Evolutionary conservation across 2,888 invertebrate species (phyloP).

Genomic region (Diaprepes abbreviatus): DNA sequence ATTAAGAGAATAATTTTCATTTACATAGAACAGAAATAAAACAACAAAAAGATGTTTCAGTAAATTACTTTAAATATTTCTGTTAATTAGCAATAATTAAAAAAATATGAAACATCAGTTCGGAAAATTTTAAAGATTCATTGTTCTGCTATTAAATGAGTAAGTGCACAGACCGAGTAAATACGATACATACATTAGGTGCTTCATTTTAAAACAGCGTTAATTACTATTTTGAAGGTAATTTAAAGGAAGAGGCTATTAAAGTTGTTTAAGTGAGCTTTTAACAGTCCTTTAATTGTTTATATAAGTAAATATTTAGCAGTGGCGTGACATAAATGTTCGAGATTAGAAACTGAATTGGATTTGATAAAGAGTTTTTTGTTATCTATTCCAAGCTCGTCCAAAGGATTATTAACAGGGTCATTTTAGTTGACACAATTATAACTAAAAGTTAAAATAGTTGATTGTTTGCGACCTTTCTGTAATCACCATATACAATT

Average conservation of each 20-base stretch:
- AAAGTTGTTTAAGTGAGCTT: conserved; percentile 5
- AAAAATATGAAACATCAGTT: conserved; percentile 3
- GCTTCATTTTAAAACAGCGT: conserved; percentile 10
- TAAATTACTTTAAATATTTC: neutral
- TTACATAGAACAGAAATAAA: too few relatives aligned
- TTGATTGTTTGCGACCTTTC: too few relatives aligned
- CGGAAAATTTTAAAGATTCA: neutral
- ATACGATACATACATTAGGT: neutral
- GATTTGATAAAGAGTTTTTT: too few relatives aligned
- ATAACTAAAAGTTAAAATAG: too few relatives aligned
- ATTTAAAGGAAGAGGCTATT: neutral
- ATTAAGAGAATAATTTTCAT: too few relatives aligned
- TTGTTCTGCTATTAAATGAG: conserved; percentile 11
- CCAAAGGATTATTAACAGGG: too few relatives aligned
- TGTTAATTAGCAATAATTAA: conserved; percentile 13
- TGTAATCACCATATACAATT: too few relatives aligned
- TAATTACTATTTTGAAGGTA: conserved; percentile 2
- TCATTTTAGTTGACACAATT: too few relatives aligned
- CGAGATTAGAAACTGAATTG: too few relatives aligned
- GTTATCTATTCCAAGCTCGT: too few relatives aligned
- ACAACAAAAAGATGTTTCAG: neutral
- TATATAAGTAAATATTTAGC: neutral
- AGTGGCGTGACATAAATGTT: too few relatives aligned
- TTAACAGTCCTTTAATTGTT: neutral
- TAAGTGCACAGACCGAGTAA: neutral